Conservation (phyloP, 2,888 invertebrate genomes). For the Orchesella flavescens region DNA sequence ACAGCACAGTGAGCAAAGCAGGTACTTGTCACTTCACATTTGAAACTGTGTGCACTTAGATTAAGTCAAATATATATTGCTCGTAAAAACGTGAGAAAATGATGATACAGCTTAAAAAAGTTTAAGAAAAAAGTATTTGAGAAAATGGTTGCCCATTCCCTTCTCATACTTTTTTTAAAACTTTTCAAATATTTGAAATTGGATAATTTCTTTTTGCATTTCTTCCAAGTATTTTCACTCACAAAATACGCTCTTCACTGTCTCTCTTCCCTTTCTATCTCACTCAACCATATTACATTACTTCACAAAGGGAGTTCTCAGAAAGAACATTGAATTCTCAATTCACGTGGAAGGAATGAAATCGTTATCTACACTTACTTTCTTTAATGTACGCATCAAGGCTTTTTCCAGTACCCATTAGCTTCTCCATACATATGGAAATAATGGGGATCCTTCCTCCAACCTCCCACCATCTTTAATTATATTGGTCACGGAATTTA, state of each 20-base stretch:
- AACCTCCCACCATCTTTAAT: no score
- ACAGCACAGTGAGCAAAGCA: constrained; percentile 35
- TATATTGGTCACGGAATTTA: no score
- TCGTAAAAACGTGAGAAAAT: constrained; percentile 4
- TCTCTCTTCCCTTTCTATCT: not conserved
- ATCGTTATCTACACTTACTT: no score
- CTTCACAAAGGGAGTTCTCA: no score
- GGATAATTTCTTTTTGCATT: not conserved
- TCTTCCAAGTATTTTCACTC: not conserved
- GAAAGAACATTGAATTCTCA: no score
- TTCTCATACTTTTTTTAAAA: not conserved
- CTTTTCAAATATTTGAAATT: constrained; percentile 37
- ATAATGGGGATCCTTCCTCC: no score
- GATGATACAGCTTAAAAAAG: constrained; percentile 1
- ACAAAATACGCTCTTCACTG: not conserved
- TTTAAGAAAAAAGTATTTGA: not conserved
- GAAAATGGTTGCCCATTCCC: not conserved
- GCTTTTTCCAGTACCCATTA: no score
- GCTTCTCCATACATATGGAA: no score
- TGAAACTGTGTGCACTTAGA: constrained; percentile 38
- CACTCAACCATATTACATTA: no score
- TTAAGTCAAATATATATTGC: constrained; percentile 26
- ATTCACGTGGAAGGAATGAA: no score
- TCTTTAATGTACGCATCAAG: no score
- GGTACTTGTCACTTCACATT: constrained; percentile 52